Base-by-base conservation (phyloP, 2,888 invertebrate species). In the Chorisops tibialis region DNA sequence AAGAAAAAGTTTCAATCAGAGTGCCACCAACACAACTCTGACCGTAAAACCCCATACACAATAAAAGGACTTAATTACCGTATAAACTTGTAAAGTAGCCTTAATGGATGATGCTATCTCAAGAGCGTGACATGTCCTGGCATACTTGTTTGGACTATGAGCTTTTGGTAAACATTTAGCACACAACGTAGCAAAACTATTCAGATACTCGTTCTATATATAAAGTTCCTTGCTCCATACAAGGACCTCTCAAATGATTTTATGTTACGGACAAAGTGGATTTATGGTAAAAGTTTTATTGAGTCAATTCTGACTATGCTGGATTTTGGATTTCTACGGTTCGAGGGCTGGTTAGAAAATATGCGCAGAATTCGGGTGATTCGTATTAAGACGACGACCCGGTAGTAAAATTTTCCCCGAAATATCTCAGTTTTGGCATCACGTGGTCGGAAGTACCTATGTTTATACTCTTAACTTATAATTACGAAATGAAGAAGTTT, bases 281-380 rank as follows among this genome's bases (percentile, higher is more conserved):
- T 54, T 54, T 54, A 54, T 41, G 52, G 52, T 41, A 22, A 41
- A 54, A 54, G 52, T 54, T 54, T 54, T 54, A 54, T 54, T 54
- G 52, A 39, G 21, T 54, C 22, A 39, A 39, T 54, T 54, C n/a
- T 41, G 39, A 41, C 21, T 41, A 54, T n/a, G n/a, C 39, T 9
- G 22, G 52, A 54, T 54, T 54, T 54, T 14, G 41, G 38, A 54
- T 54, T 54, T 30, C 5, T 30, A 30, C 30, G 5, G 9, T 9
- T 30, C 7, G 30, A 9, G 30, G 9, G 9, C 30, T 7, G 30
- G 7, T 30, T 30, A 30, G 30, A 2, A 7, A 9, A n/a, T n/a
- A n/a, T 30, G 30, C 30, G 30, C 9, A 30, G n/a, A n/a, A n/a
- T n/a, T n/a, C n/a, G n/a, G n/a, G 30, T 30, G 7, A 30, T 30